Base-by-base conservation (phyloP, 2,888 invertebrate genomes). In the Strigamia maritima region DNA sequence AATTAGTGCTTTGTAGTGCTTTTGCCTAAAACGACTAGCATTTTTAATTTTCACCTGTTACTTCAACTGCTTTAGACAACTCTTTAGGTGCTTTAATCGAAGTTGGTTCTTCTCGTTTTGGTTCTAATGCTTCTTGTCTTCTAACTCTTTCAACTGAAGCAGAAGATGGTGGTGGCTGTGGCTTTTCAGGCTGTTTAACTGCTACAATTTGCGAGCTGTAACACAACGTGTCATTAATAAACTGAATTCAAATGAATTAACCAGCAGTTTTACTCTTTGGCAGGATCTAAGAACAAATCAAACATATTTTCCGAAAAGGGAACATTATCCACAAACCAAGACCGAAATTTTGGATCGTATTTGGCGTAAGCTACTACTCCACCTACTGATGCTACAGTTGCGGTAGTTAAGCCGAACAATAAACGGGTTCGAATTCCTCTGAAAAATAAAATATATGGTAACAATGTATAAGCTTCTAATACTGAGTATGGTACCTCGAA, bases 291-390 rank as follows among this genome's bases (percentile, higher is more conserved):
- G 49, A 4, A 24, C 44, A 14, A 81, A 40, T 82, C 83, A 26
- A 85, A 82, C 16, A 83, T 78, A 22, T 83, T 83, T 77, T 85
- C 84, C 22, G 85, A 82, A 80, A 84, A 86, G 87, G 94, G 93
- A 70, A 89, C 87, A 84, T 91, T 91, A 35, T 89, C 88, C 83
- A 90, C 90, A 8, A 94, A 85, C 84, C 89, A 89, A 82, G 89
- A 88, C 80, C 92, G 89, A 82, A 93, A 91, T 24, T 91, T 90
- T 38, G 90, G 89, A 85, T 92, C 90, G 83, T 89, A 89, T 85
- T 90, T 90, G n/a, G 91, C 91, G 84, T 87, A 87, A 1, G 84
- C 86, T 28, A 87, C 79, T 2, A 84, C 82, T 38, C 86, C 87
- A 38, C 84, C 85, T 38, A 81, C 80, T 26, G 81, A 82, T 28